Base-by-base conservation (phyloP, 2,113 vertebrate species). In the Hippocampus guttulatus region DNA sequence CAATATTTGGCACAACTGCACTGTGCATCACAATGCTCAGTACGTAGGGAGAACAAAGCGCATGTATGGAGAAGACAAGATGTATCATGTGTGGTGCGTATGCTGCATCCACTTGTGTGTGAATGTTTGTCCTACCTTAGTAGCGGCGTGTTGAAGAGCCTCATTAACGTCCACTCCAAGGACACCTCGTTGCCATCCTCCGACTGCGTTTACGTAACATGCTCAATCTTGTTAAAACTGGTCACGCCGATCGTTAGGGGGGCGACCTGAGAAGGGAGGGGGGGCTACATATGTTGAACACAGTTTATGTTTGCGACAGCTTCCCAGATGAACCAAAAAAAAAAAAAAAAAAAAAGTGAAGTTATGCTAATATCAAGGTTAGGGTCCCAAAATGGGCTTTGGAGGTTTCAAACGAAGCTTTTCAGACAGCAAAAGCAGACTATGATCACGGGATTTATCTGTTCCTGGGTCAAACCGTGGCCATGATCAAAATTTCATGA, bases 201-300 rank as follows among this genome's bases (percentile, higher is more conserved):
- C 58, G 71, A 79, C 71, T 58, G 74, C 86, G 88, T 90, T 92
- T 89, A 82, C 79, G 78, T 90, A 88, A 89, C 79, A 75, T 80
- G 69, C 78, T 75, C 80, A 84, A 85, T 89, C 82, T 87, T 90
- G 90, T 90, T 89, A 86, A 91, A 90, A 88, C 27, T 82, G 88
- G 82, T 83, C 83, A 68, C 69, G 65, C 75, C 85, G 81, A 81
- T 88, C 76, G 81, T 45, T 72, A 74, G 70, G 25, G 25, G 33
- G 66, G 27, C 58, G 27, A 61, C 58, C 27, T 30, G 21, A 41
- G 4, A 4, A 73, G 75, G 64, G 43, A n/a, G 74, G 72, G 67
- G 43, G 64, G 73, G 18, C 5, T 49, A 18, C 47, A 16, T 14
- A 16, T 49, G 16, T 1, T 16, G 4, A 49, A 16, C 14, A 16